A percentile compares a stretch with the other conserved stretches of the same genome.
Evolutionary conservation across 2,113 vertebrate genomes (phyloP).

Genomic region (Neodon shergylaensis): DNA sequence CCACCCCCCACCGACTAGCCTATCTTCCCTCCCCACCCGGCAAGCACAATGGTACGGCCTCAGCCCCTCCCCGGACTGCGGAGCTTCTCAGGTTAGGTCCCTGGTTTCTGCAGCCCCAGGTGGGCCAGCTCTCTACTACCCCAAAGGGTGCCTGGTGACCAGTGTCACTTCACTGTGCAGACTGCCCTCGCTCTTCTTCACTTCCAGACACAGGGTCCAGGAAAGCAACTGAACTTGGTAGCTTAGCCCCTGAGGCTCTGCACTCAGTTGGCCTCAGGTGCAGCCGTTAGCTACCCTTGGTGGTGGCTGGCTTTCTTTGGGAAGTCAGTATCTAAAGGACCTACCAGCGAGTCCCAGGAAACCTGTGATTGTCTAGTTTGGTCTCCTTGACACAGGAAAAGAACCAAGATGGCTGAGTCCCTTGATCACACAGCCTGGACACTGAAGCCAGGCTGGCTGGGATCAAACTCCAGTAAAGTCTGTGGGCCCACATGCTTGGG

Average conservation of each 20-base stretch:
- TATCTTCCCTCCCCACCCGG: slow-evolving; percentile 55
- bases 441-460: not conserved
- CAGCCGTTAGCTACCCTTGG: not conserved
- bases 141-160: not conserved
- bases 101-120: not conserved
- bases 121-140: not conserved
- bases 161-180: not conserved
- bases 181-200: not conserved
- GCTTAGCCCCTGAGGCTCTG: not conserved
- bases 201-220: slow-evolving; percentile 7
- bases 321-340: not conserved
- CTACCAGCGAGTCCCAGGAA: not conserved
- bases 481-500: not conserved
- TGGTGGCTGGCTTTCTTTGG: not conserved
- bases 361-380: not conserved
- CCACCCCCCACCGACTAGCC: slow-evolving; percentile 40
- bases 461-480: not conserved
- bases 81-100: not conserved
- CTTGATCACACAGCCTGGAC: not conserved
- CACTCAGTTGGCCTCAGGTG: not conserved
- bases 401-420: slow-evolving; percentile 64
- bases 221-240: slow-evolving; percentile 26
- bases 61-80: slow-evolving; percentile 31
- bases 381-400: not conserved
- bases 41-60: slow-evolving; percentile 38